A percentile compares a stretch with the other conserved stretches of the same genome.
Evolutionary conservation across 2,113 vertebrate species (phyloP).

Genomic region (Cepphus grylle): DNA sequence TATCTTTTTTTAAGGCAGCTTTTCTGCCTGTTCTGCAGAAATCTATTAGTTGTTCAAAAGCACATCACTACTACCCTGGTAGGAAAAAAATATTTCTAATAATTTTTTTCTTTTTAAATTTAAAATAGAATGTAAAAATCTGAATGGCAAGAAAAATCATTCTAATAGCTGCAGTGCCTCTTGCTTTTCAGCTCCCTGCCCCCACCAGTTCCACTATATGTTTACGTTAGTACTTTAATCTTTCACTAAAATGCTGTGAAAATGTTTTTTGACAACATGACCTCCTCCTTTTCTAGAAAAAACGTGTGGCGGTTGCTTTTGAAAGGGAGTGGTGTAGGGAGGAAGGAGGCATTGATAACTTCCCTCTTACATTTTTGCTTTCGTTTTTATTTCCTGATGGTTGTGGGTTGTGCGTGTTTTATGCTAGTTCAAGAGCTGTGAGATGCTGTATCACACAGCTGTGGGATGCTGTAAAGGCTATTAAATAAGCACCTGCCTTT

Average conservation of each 20-base stretch:
- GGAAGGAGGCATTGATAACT: not conserved
- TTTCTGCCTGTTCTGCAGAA: not conserved
- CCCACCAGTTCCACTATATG: not conserved
- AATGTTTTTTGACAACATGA: not conserved
- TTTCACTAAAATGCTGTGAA: not conserved
- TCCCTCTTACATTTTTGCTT: not conserved
- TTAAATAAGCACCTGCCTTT: not conserved
- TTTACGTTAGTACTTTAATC: not conserved
- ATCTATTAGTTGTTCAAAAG: not conserved
- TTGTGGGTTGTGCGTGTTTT: rapidly evolving
- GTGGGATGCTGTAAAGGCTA: not conserved
- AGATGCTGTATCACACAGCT: not conserved
- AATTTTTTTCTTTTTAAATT: not conserved
- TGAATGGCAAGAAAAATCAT: not conserved
- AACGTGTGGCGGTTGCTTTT: not conserved
- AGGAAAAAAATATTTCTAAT: not conserved
- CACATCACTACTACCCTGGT: not conserved
- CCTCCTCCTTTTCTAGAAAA: not conserved
- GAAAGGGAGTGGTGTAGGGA: not conserved
- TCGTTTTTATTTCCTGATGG: not conserved
- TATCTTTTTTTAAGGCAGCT: not conserved
- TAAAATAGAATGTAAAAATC: not conserved
- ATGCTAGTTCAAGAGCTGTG: not conserved
- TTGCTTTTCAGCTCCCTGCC: not conserved
- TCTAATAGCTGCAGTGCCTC: not conserved